phyloP scores from a whole-genome alignment of 1,140 invertebrate species.

The Neelides sp. region DNA sequence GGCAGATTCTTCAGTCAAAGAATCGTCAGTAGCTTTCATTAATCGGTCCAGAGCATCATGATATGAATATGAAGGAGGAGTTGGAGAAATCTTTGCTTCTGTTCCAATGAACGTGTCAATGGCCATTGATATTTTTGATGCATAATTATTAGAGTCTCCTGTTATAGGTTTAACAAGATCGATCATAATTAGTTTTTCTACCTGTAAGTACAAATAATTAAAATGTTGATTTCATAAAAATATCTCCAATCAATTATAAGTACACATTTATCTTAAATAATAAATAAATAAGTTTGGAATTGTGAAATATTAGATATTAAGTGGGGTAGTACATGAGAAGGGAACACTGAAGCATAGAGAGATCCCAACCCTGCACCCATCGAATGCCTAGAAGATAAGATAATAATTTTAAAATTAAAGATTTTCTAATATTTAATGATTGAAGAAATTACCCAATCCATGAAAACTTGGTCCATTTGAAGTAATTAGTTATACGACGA shows the following conservation, averaged over 20 bases:
- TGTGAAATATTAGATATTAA: not conserved
- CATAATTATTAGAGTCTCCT: slow-evolving; percentile 1
- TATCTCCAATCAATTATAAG: not conserved
- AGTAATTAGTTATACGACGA: slow-evolving; percentile 14
- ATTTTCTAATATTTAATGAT: too few species aligned
- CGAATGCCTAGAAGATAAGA: too few species aligned
- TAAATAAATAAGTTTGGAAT: not conserved
- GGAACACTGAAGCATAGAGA: slow-evolving; percentile 16
- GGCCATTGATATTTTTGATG: slow-evolving; percentile 1
- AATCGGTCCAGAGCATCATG: slow-evolving; percentile 13
- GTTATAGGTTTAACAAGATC: slow-evolving; percentile 22
- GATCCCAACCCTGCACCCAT: slow-evolving; percentile 23
- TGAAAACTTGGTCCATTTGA: slow-evolving; percentile 24
- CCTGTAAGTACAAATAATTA: not conserved
- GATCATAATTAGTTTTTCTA: slow-evolving; percentile 16
- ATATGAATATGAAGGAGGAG: slow-evolving; percentile 18
- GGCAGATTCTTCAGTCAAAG: slow-evolving; percentile 16
- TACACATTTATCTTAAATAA: not conserved
- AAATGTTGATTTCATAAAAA: not conserved
- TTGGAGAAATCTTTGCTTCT: slow-evolving; percentile 18
- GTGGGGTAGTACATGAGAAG: slow-evolving; percentile 9
- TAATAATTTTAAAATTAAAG: too few species aligned
- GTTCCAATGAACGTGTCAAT: slow-evolving; percentile 10
- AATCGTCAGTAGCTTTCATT: slow-evolving; percentile 14
- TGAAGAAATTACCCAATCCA: too few species aligned